These are phyloP conservation scores for Tupiocoris notatus DNA, from an alignment of 2,888 invertebrate genomes.

Conservation along the genomic window DNA sequence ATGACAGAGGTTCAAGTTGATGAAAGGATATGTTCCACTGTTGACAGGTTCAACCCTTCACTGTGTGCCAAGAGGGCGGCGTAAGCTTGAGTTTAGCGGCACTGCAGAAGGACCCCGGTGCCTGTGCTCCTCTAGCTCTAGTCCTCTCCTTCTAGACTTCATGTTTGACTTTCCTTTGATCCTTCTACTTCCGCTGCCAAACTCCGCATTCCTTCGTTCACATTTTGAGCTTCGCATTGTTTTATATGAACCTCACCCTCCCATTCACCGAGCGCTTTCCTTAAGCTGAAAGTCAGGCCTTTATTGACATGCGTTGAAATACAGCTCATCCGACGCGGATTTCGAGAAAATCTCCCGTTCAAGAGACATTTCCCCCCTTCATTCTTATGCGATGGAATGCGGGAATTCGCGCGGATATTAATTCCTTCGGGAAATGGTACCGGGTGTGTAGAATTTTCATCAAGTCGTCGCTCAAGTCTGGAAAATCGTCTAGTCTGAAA, in stretches of 20 bases:
- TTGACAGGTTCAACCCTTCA: conserved; percentile 24
- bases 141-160: no score
- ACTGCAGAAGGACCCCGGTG: background rate
- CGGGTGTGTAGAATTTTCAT: no score
- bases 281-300: background rate
- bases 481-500: no score
- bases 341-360: no score
- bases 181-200: background rate
- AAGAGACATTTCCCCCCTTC: no score
- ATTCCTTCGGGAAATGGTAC: no score
- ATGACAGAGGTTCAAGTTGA: conserved; percentile 13
- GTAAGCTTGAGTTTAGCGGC: background rate
- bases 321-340: no score
- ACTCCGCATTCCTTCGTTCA: background rate
- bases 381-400: no score
- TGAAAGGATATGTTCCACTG: conserved; percentile 37
- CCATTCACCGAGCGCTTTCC: background rate
- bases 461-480: no score
- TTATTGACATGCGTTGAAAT: no score
- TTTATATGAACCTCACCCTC: background rate
- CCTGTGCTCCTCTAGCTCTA: background rate
- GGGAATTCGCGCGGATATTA: no score
- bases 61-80: background rate
- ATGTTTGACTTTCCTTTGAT: background rate
- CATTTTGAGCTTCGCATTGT: background rate